A percentile compares a stretch with the other conserved stretches of the same genome.
These are phyloP conservation scores for Tapirus indicus DNA, from an alignment of 2,797 vertebrate species.

Conservation along the genomic window DNA sequence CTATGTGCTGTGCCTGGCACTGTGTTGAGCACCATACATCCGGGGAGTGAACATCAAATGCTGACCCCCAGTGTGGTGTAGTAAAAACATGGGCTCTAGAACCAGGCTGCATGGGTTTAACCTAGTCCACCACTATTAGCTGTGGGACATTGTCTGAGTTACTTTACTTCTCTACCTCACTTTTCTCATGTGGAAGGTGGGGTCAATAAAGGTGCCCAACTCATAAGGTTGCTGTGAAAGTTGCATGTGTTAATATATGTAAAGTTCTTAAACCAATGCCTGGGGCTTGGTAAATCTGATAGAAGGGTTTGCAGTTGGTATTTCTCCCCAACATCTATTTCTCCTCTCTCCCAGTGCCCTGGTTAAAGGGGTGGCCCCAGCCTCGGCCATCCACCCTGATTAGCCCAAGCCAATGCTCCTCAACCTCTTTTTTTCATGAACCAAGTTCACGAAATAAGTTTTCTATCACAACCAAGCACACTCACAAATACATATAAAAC, in stretches of 20 bases:
- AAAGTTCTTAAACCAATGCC: not conserved
- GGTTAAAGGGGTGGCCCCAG: not conserved
- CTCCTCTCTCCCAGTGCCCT: not conserved
- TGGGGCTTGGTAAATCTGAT: not conserved
- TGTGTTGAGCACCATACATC: not conserved
- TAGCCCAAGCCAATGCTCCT: not conserved
- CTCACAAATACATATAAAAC: not conserved
- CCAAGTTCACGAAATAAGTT: not conserved
- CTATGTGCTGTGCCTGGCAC: accelerated
- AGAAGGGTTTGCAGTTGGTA: not conserved
- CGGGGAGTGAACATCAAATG: not conserved
- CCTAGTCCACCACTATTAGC: not conserved
- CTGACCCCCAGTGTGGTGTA: accelerated
- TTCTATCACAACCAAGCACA: not conserved
- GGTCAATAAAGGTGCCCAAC: not conserved
- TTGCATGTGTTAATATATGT: not conserved
- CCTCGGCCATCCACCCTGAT: not conserved
- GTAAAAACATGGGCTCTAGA: not conserved
- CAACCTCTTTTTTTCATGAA: not conserved
- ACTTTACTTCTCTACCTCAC: not conserved
- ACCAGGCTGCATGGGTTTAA: not conserved
- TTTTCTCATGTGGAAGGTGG: not conserved
- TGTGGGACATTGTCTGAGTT: not conserved
- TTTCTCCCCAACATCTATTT: not conserved
- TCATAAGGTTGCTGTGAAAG: not conserved